These are phyloP conservation scores for Philaethria dido DNA, from an alignment of 2,888 invertebrate genomes.

Conservation along the genomic window DNA sequence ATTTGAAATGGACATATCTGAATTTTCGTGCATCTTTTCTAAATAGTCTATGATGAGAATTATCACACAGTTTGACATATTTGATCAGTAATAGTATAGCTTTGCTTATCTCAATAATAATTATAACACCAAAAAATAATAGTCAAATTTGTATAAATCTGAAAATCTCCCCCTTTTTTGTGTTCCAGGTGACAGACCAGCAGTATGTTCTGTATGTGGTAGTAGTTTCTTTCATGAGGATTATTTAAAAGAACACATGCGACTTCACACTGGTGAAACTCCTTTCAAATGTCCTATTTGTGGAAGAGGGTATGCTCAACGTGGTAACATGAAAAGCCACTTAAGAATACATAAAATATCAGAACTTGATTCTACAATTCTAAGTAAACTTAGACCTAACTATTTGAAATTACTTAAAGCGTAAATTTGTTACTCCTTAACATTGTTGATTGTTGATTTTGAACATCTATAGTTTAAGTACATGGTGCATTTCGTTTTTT, in stretches of 20 bases:
- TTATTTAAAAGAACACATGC: constrained; percentile 76
- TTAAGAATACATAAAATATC: constrained; percentile 70
- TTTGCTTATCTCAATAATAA: background rate
- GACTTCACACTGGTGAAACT: constrained; percentile 78
- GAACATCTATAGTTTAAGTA: background rate
- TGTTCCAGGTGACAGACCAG: constrained; percentile 73
- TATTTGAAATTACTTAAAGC: constrained; percentile 70
- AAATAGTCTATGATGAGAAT: background rate
- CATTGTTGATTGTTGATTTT: background rate
- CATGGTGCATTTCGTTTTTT: background rate
- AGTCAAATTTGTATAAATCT: no score
- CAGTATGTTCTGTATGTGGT: constrained; percentile 69
- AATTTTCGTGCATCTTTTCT: no score
- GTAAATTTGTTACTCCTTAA: constrained; percentile 29
- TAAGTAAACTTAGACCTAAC: constrained; percentile 71
- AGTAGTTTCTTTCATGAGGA: constrained; percentile 72
- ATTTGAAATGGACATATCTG: no score
- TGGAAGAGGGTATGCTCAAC: constrained; percentile 73
- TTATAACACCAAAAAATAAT: no score
- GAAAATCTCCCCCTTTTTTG: background rate
- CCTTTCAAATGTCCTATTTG: constrained; percentile 80
- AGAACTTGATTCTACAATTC: constrained; percentile 63
- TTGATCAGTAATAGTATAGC: background rate
- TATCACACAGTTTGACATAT: background rate
- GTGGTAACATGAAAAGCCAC: constrained; percentile 79